Evolutionary conservation across 1,140 invertebrate species (phyloP).

Genomic region (Papilio glaucus): DNA sequence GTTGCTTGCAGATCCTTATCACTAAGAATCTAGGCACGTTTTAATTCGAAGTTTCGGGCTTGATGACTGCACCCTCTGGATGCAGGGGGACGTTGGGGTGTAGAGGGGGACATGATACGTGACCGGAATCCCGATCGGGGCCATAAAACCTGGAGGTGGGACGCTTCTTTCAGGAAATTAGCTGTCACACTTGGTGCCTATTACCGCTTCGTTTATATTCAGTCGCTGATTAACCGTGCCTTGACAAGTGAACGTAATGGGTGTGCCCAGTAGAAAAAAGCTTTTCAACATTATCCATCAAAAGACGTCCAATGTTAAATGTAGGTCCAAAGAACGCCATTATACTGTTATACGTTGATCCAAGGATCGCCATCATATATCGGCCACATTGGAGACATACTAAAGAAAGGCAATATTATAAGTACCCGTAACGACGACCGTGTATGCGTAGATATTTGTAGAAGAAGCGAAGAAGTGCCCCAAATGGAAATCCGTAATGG

Average conservation of each 20-base stretch:
- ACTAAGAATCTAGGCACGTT: conserved; percentile 74
- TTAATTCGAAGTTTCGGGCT: conserved; percentile 78
- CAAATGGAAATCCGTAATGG: no score
- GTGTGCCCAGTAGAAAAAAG: neutral
- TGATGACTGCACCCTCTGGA: conserved; percentile 69
- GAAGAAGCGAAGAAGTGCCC: no score
- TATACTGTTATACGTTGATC: no score
- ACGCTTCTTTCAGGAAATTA: conserved; percentile 76
- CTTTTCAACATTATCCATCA: neutral
- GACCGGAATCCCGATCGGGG: conserved; percentile 65
- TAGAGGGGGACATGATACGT: conserved; percentile 53
- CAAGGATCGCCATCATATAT: no score
- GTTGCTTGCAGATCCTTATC: conserved; percentile 46
- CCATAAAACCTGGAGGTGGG: conserved; percentile 68
- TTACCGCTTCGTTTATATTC: conserved; percentile 66
- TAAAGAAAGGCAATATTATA: no score
- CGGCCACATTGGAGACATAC: no score
- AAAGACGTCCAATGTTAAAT: no score
- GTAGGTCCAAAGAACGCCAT: no score
- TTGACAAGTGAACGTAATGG: conserved; percentile 38
- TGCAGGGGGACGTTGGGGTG: conserved; percentile 41
- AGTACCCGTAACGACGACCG: no score
- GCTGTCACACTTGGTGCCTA: conserved; percentile 78
- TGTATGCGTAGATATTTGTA: no score
- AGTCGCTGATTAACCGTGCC: conserved; percentile 56